Evolutionary conservation across 2,797 vertebrate species (phyloP).

Genomic region (Myotis daubentonii): DNA sequence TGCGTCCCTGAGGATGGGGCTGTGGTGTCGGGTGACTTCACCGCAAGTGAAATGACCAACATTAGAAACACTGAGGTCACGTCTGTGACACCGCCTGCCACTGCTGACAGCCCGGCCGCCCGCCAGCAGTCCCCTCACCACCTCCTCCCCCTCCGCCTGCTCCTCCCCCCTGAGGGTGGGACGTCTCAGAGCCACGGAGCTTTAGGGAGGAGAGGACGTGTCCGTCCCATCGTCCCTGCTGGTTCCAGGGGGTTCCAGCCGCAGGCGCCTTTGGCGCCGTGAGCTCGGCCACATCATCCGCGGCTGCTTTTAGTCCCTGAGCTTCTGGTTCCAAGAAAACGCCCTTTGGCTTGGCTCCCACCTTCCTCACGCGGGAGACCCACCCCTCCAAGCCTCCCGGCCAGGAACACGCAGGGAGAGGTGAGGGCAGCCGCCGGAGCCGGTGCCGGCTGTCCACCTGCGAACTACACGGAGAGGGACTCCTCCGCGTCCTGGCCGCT

Average conservation of each 20-base stretch:
- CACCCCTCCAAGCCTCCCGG: constrained; percentile 24
- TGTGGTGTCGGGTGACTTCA: background rate
- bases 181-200: too few species aligned
- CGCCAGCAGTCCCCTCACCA: too few species aligned
- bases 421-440: constrained; percentile 75
- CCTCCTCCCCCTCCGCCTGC: too few species aligned
- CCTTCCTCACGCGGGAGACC: constrained; percentile 63
- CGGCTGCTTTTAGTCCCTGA: constrained; percentile 8
- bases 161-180: background rate
- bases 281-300: background rate
- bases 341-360: constrained; percentile 75
- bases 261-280: background rate
- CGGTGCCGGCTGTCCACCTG: constrained; percentile 34
- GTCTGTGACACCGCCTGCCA: background rate
- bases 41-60: constrained; percentile 32
- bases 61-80: constrained; percentile 13
- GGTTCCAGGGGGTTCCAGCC: background rate
- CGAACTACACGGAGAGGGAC: too few species aligned
- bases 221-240: too few species aligned
- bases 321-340: constrained; percentile 30
- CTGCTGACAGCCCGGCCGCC: background rate
- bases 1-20: constrained; percentile 27
- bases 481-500: constrained; percentile 45
- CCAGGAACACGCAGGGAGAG: constrained; percentile 61
- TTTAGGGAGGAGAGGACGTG: too few species aligned